These are phyloP conservation scores for Abramis brama DNA, from an alignment of 2,113 vertebrate genomes.

Conservation along the genomic window DNA sequence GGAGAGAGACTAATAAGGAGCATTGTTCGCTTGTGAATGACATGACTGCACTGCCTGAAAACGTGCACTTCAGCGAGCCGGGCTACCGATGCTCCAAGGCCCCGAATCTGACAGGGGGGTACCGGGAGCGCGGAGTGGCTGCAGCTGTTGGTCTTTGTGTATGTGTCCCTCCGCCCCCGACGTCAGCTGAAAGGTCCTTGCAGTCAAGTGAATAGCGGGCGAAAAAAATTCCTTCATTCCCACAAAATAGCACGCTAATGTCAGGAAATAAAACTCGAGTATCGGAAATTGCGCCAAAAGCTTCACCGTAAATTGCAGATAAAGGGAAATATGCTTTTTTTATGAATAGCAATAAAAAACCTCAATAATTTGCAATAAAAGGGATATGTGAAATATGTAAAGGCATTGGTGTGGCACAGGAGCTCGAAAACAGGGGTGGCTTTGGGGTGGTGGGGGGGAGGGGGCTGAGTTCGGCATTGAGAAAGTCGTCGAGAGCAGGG, in stretches of 20 bases:
- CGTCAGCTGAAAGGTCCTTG: slow-evolving; percentile 68
- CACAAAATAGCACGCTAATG: slow-evolving; percentile 80
- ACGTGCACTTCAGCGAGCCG: slow-evolving; percentile 37
- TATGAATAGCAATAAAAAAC: slow-evolving; percentile 76
- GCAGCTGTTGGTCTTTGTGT: slow-evolving; percentile 80
- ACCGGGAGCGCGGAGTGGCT: slow-evolving; percentile 70
- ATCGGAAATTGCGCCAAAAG: slow-evolving; percentile 78
- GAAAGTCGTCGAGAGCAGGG: slow-evolving; percentile 13
- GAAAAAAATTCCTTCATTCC: slow-evolving; percentile 56
- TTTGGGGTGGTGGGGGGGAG: slow-evolving; percentile 39
- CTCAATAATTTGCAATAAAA: slow-evolving; percentile 76
- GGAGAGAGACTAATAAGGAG: slow-evolving; percentile 56
- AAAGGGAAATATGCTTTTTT: slow-evolving; percentile 70
- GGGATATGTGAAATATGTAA: slow-evolving; percentile 69
- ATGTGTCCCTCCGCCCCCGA: slow-evolving; percentile 52
- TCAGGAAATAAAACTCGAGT: slow-evolving; percentile 76
- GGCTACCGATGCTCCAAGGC: slow-evolving; percentile 20
- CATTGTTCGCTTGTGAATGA: slow-evolving; percentile 58
- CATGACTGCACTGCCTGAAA: slow-evolving; percentile 36
- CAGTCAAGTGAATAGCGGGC: slow-evolving; percentile 67
- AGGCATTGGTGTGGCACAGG: slow-evolving; percentile 60
- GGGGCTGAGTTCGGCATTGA: slow-evolving; percentile 1
- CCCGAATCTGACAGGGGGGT: slow-evolving; percentile 49
- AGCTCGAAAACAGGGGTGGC: slow-evolving; percentile 65
- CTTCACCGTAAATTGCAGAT: slow-evolving; percentile 71